A percentile compares a stretch with the other conserved stretches of the same genome.
Conservation (phyloP, 2,113 vertebrate species). For the Origma solitaria region DNA sequence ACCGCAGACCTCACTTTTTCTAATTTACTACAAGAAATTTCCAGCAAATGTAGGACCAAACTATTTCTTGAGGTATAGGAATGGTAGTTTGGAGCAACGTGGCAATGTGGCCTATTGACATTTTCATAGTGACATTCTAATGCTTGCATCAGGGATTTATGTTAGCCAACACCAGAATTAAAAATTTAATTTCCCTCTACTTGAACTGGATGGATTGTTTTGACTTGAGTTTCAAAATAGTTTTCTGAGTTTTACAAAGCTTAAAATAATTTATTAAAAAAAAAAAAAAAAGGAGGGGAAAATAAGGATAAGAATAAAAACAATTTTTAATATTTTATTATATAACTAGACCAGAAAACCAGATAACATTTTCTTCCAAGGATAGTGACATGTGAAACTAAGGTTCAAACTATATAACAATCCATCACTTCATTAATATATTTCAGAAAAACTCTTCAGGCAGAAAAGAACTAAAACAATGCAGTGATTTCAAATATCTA, state of each 20-base stretch:
- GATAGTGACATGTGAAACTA: background rate
- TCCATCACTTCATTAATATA: background rate
- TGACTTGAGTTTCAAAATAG: background rate
- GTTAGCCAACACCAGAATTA: background rate
- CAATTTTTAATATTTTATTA: background rate
- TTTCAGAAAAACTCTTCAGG: background rate
- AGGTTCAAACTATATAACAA: background rate
- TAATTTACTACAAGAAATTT: background rate
- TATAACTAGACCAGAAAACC: background rate
- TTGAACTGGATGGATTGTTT: background rate
- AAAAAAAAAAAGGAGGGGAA: background rate
- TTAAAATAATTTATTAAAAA: background rate
- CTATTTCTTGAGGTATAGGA: background rate
- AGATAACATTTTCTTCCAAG: background rate
- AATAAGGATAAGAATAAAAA: background rate
- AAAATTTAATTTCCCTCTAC: background rate
- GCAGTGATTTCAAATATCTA: background rate
- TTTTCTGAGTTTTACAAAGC: background rate
- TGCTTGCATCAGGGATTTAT: background rate
- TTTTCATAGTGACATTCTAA: background rate
- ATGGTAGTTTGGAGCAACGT: background rate
- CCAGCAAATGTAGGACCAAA: background rate
- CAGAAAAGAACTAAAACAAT: background rate
- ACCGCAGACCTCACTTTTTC: background rate
- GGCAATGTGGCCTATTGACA: rapidly evolving